Evolutionary conservation across 2,888 invertebrate genomes (phyloP), one percentile per base, ranked within the genome.

Genomic region (Dichetophora obliterata): DNA sequence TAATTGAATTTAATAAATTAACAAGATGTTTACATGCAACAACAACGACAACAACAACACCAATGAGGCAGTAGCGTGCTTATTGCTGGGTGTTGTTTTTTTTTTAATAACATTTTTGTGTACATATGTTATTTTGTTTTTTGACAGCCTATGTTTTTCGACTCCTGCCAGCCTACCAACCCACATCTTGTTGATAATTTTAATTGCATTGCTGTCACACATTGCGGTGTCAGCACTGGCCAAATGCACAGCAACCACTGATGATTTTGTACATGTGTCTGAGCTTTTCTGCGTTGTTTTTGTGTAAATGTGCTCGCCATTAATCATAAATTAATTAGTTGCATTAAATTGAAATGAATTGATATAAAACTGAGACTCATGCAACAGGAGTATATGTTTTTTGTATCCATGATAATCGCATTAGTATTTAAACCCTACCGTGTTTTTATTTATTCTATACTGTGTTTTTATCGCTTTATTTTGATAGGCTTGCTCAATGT

Each of bases 1-100:
- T 73, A 73, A 77, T 77, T 77, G 72, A 73, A 77, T 77, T 77
- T 59, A 77, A 73, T 73, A 73, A 77, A 77, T 77, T 69, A 77
- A 77, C 73, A 68, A 73, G 77, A 73, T 73, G 73, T 71, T 65
- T 74, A 71, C 76, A 63, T 54, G 37, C 50, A 52, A 54, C 66
- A 66, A 22, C 37, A n/a, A 19, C 59, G 54, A 52, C 31, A 50
- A 14, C 31, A 31, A 24, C 59, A 54, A 27, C 37, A 34, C 6
- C 27, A 50, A 48, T 68, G 37, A 61, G 76, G 75, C 71, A 34
- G 27, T n/a, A 24, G 65, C 65, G 57, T 72, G 68, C 70, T 11
- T 11, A 43, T 11, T 43, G 43, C 43, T 14, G 43, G 43, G 11
- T 14, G 14, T 37, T n/a, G 5, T 37, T 43, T 43, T 43, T 11